Percentiles rank a stretch among this genome's conserved stretches.
These are phyloP conservation scores for Sinosuthora webbiana DNA, from an alignment of 2,113 vertebrate genomes.

Conservation along the genomic window DNA sequence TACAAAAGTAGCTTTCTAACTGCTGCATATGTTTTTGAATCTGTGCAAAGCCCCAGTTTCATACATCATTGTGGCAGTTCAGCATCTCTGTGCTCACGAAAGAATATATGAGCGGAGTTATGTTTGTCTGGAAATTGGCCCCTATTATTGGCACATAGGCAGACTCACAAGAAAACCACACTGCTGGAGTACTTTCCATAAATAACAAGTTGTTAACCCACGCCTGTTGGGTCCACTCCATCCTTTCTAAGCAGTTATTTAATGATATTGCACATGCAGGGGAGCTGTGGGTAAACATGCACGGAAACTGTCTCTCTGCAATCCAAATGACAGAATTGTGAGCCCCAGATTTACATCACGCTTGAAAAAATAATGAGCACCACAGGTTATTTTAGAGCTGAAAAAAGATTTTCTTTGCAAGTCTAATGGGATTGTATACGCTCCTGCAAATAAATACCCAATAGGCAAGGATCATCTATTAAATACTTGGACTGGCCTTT, in stretches of 20 bases:
- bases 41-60: neutral
- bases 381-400: neutral
- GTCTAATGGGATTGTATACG: neutral
- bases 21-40: neutral
- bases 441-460: neutral
- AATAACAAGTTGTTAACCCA: neutral
- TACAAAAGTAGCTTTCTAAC: neutral
- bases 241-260: conserved; percentile 6
- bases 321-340: neutral
- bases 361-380: neutral
- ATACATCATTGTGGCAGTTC: neutral
- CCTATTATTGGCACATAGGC: conserved; percentile 35
- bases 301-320: neutral
- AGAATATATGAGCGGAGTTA: neutral
- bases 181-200: conserved; percentile 7
- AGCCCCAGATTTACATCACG: neutral
- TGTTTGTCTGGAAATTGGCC: neutral
- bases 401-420: neutral
- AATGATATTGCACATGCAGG: neutral
- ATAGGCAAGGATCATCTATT: neutral
- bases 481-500: neutral
- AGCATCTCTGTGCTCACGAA: neutral
- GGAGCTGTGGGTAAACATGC: neutral
- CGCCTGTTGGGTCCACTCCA: neutral
- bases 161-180: neutral